Conservation (phyloP, 1,140 invertebrate species). For the Druon quercuslanigerum region DNA sequence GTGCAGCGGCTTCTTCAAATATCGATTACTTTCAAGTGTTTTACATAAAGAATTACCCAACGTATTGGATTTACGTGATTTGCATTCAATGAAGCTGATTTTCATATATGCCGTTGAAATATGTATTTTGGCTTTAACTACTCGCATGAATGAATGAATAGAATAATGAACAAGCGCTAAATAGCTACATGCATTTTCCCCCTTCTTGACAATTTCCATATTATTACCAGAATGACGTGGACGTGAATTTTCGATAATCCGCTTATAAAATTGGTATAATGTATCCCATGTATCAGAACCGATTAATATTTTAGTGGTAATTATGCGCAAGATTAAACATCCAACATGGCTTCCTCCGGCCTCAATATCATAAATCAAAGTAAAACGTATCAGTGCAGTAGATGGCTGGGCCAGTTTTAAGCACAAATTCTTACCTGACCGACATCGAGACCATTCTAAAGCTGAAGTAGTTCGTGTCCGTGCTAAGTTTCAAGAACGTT, state of each 20-base stretch:
- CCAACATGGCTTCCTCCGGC: neutral
- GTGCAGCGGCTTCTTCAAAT: too few species aligned
- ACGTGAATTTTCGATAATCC: neutral
- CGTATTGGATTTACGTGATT: too few species aligned
- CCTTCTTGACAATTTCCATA: neutral
- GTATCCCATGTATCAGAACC: neutral
- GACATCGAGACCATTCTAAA: too few species aligned
- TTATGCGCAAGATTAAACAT: conserved; percentile 12
- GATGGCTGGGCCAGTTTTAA: too few species aligned
- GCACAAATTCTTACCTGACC: too few species aligned
- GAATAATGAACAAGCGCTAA: neutral
- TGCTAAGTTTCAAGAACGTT: too few species aligned
- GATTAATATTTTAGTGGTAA: conserved; percentile 13
- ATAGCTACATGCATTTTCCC: neutral
- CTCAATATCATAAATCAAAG: conserved; percentile 18
- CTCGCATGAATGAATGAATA: neutral
- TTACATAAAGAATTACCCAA: too few species aligned
- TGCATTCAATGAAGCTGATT: too few species aligned
- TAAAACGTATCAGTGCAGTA: neutral
- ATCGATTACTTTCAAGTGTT: too few species aligned
- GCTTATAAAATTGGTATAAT: neutral
- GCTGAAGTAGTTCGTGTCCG: too few species aligned
- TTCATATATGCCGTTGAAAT: too few species aligned
- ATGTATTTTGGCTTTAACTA: neutral
- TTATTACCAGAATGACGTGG: neutral